Percentiles rank a stretch among this genome's conserved stretches.
These are phyloP conservation scores for Microtus pennsylvanicus DNA, from an alignment of 2,113 vertebrate species.

Conservation along the genomic window DNA sequence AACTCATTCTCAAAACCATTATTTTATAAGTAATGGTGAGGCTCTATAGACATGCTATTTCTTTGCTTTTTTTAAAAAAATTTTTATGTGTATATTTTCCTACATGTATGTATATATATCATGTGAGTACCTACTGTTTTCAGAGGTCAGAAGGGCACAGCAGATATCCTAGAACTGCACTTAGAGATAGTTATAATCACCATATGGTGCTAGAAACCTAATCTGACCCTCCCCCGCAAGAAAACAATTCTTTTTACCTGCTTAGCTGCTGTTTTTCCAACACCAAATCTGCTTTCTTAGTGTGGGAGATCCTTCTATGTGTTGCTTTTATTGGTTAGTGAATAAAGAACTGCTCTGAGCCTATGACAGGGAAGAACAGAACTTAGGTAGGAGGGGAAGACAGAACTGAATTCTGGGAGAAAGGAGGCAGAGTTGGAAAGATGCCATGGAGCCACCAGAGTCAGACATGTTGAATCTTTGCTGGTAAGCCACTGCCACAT, in stretches of 20 bases:
- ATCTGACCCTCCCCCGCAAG: no score
- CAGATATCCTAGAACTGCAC: not conserved
- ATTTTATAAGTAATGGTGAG: not conserved
- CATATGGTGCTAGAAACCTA: not conserved
- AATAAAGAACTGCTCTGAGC: no score
- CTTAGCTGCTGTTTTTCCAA: not conserved
- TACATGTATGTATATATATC: not conserved
- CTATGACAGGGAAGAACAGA: no score
- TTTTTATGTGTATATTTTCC: not conserved
- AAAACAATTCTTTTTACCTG: not conserved
- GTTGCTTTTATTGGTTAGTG: no score
- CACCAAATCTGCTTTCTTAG: not conserved
- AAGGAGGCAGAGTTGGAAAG: no score
- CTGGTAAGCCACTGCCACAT: no score
- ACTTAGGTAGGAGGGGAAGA: no score
- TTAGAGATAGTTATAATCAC: not conserved
- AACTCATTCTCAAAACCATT: not conserved
- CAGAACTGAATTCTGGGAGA: no score
- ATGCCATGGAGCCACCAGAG: no score
- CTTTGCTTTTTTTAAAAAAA: not conserved
- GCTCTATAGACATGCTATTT: constrained; percentile 24
- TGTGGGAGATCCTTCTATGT: no score
- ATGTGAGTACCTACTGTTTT: not conserved
- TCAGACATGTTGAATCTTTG: no score
- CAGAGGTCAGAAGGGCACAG: not conserved